phyloP scores from a whole-genome alignment of 2,888 invertebrate species.

The Eupithecia abbreviata region DNA sequence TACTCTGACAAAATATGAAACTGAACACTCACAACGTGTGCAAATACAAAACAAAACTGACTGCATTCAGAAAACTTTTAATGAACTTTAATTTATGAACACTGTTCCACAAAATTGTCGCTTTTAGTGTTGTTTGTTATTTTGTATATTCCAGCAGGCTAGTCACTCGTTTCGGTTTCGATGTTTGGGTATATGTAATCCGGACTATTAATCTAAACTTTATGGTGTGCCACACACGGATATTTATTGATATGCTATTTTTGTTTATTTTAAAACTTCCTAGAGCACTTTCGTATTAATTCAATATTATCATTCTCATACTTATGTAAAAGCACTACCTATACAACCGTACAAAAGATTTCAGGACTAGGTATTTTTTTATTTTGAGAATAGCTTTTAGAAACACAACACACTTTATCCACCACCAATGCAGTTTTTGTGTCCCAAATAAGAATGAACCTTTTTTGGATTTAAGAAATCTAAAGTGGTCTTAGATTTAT shows the following conservation, averaged over 20 bases:
- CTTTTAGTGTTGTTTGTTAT: constrained; percentile 67
- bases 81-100: constrained; percentile 76
- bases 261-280: constrained; percentile 44
- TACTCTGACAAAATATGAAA: neutral
- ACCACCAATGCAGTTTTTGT: constrained; percentile 2
- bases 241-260: constrained; percentile 54
- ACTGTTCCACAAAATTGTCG: constrained; percentile 69
- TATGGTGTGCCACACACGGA: constrained; percentile 50
- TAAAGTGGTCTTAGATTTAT: constrained; percentile 34
- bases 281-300: constrained; percentile 36
- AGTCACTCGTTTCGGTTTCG: constrained; percentile 52
- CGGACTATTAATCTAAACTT: constrained; percentile 63
- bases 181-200: constrained; percentile 72
- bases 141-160: constrained; percentile 54
- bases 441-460: constrained; percentile 2
- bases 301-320: neutral
- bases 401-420: neutral
- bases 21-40: neutral
- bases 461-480: constrained; percentile 18
- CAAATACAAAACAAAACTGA: constrained; percentile 10
- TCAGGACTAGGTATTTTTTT: neutral
- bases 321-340: neutral
- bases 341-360: neutral
- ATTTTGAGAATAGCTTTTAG: neutral
- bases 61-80: constrained; percentile 60